Conservation (phyloP, 2,113 vertebrate species). For the Motacilla alba region DNA sequence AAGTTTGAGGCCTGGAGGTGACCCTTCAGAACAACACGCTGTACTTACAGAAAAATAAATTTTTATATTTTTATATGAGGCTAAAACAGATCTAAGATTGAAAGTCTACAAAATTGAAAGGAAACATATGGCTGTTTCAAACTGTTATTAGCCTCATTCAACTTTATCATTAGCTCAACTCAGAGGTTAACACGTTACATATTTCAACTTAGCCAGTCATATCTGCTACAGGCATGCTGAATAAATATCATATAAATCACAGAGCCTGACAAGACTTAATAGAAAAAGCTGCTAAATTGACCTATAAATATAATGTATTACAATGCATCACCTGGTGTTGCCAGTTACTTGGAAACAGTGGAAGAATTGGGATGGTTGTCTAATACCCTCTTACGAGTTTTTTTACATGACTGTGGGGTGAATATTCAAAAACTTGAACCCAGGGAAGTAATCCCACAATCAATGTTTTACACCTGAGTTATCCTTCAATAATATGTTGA, state of each 20-base stretch:
- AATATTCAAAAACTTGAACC: background rate
- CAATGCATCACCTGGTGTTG: conserved; percentile 11
- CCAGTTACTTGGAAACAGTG: conserved; percentile 31
- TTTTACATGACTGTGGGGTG: background rate
- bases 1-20: background rate
- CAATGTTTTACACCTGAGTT: background rate
- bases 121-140: conserved; percentile 24
- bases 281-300: conserved; percentile 48
- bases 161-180: conserved; percentile 47
- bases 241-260: conserved; percentile 50
- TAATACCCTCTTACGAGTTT: background rate
- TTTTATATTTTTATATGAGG: background rate
- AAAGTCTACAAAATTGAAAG: conserved; percentile 17
- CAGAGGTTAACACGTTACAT: conserved; percentile 41
- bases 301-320: conserved; percentile 17
- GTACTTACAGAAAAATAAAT: background rate
- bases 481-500: background rate
- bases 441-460: background rate
- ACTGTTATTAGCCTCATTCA: conserved; percentile 29
- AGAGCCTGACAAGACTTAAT: conserved; percentile 34
- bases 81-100: background rate
- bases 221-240: conserved; percentile 25
- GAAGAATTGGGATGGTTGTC: background rate
- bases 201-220: conserved; percentile 25
- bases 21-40: background rate